Evolutionary conservation across 2,113 vertebrate species (phyloP), one percentile per base, ranked within the genome.

Genomic region (Gila orcuttii): DNA sequence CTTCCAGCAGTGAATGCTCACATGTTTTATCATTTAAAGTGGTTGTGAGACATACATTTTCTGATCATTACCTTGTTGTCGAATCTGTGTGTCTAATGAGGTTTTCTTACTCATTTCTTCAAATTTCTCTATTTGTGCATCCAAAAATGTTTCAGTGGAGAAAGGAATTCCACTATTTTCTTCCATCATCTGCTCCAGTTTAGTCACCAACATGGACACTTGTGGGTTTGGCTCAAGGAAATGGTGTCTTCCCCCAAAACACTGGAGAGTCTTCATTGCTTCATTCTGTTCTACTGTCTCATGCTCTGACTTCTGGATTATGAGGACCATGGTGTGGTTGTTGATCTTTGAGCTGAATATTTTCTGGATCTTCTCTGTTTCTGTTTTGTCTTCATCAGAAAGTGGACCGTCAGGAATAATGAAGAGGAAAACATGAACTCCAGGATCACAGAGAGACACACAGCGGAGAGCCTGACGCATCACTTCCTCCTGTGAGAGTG

Each of bases 401-500:
- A 88, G 42, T 28, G 73, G 74, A 74, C 74, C 77, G 0, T 28
- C 50, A 85, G 83, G 68, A 52, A 82, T 50, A 17, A 84, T 83
- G 55, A 87, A 17, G 47, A 87, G 82, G 64, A 87, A 87, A 39
- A 69, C 86, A 85, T 87, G 57, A 28, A 84, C 81, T 68, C 86
- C 86, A 79, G 82, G 75, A 66, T 31, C 75, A 87, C 74, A 87
- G 33, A 87, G 77, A 62, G 74, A 71, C 62, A 84, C 52, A 64
- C 75, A 87, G 31, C 36, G n/a, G 10, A 0, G 60, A 28, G 60
- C 4, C 60, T 62, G 60, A 62, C n/a, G 60, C 60, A 62, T 28
- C 60, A 13, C 60, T 62, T 62, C 60, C 60, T 62, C 4, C 10
- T 13, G 3, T 62, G 60, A 62, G 60, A 62, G 60, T 12, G 4